Conservation (phyloP, 2,888 invertebrate genomes). For the Watsonalla binaria region DNA sequence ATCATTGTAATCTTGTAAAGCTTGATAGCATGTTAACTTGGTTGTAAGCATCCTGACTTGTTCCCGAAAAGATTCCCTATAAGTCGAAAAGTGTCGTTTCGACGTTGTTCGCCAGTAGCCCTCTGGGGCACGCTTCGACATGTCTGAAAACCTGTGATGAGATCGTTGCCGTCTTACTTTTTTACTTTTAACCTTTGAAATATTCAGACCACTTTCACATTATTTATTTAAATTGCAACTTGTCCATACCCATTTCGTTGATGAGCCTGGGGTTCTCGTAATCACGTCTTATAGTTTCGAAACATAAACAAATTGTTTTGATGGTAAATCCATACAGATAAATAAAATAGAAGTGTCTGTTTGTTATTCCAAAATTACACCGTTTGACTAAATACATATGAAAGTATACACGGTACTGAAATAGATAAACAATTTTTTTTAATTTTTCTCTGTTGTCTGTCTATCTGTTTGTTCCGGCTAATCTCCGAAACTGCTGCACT, state of each 20-base stretch:
- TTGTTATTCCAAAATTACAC: too few relatives aligned
- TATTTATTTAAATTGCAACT: conserved; percentile 2
- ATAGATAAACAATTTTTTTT: too few relatives aligned
- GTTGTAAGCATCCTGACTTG: conserved; percentile 23
- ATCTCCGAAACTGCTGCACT: too few relatives aligned
- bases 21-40: conserved; percentile 21
- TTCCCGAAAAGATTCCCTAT: conserved; percentile 23
- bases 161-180: conserved; percentile 14
- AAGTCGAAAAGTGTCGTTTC: conserved; percentile 36
- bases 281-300: too few relatives aligned
- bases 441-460: too few relatives aligned
- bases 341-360: too few relatives aligned
- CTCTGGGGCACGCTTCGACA: conserved; percentile 28
- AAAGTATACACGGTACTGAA: too few relatives aligned
- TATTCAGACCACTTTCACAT: conserved; percentile 3
- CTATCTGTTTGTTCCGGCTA: too few relatives aligned
- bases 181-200: conserved; percentile 8
- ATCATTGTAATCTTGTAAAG: conserved; percentile 17
- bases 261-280: background rate
- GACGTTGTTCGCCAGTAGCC: conserved; percentile 25
- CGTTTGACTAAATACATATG: too few relatives aligned
- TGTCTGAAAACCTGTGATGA: conserved; percentile 17
- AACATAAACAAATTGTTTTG: too few relatives aligned
- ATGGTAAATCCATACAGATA: too few relatives aligned
- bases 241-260: background rate